Base-by-base conservation (phyloP, 64 coral and sea anemone genomes). In the Platygyra sinensis region DNA sequence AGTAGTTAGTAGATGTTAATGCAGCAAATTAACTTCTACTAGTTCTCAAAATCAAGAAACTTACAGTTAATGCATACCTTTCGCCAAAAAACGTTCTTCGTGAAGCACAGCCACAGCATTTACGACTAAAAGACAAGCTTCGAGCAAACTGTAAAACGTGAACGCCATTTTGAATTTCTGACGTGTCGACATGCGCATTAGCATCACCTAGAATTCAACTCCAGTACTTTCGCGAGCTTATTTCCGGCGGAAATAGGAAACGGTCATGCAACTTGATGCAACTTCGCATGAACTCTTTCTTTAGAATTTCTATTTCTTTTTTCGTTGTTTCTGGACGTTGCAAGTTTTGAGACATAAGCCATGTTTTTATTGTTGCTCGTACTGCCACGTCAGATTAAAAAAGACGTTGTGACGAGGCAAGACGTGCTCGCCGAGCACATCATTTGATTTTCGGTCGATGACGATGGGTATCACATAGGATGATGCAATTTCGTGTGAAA, bases 131-230 rank as follows among this genome's bases (percentile, higher is more conserved):
- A 99, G 94, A 75, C 91, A 93, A 52, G 97, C 97, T 82, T 99
- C 97, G 8, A 99, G 91, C 89, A 99, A 91, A 78, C 94, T 86
- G 61, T 99, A 99, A 57, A 99, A 91, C 5, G 97, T 99, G 52
- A 99, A 87, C 91, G 97, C 97, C 97, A 99, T 99, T 83, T 93
- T 99, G 94, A 88, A 94, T 96, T 92, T 83, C 80, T 87, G 91
- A 96, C 95, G 95, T 96, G 95, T 96, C 80, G 36, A 84, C 86
- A 80, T 83, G 90, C 86, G 67, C 72, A 73, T 10, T 46, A 60
- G 24, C 42, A 33, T 67, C 18, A 7, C 8, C 61, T 2, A 46
- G 7, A 49, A 51, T 60, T 25, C 25, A 22, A 25, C 36, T 32
- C 86, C 32, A 78, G 64, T 22, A 19, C 73, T 42, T 46, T 78